Evolutionary conservation across 2,888 invertebrate genomes (phyloP).

Genomic region (Ochropacha duplaris): DNA sequence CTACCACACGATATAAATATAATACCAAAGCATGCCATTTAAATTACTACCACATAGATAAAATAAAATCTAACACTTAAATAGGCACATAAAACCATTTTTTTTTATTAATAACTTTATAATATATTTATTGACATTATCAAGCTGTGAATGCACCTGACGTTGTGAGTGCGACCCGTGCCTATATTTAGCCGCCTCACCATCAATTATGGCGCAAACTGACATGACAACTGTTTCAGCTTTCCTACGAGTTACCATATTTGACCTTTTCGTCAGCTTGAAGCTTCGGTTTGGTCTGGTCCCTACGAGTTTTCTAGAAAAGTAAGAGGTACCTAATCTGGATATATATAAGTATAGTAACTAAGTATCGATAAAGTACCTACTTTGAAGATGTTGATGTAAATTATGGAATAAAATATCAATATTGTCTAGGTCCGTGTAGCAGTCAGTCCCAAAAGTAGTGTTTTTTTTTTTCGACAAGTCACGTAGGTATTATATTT

Average conservation of each 20-base stretch:
- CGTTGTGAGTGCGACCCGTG: neutral
- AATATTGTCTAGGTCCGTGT: too few species aligned
- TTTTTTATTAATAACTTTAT: too few species aligned
- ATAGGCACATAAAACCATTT: neutral
- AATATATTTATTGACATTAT: neutral
- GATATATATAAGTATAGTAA: too few species aligned
- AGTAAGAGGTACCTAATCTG: slow-evolving; percentile 12
- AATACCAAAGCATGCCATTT: too few species aligned
- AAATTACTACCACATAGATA: too few species aligned
- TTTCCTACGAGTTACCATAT: slow-evolving; percentile 28
- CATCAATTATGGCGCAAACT: slow-evolving; percentile 28
- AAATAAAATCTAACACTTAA: too few species aligned
- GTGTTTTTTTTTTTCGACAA: too few species aligned
- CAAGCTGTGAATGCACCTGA: slow-evolving; percentile 30
- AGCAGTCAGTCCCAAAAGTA: too few species aligned
- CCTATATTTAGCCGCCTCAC: slow-evolving; percentile 17
- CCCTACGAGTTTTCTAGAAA: slow-evolving; percentile 17
- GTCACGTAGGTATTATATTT: too few species aligned
- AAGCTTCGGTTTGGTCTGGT: neutral
- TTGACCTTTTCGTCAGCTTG: slow-evolving; percentile 14
- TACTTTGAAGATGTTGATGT: neutral
- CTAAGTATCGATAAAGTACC: neutral
- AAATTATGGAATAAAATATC: too few species aligned
- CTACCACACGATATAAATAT: too few species aligned
- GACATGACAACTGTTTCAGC: slow-evolving; percentile 17